Evolutionary conservation across 2,888 invertebrate species (phyloP), one percentile per base, ranked within the genome.

Genomic region (Apodemia duryi): DNA sequence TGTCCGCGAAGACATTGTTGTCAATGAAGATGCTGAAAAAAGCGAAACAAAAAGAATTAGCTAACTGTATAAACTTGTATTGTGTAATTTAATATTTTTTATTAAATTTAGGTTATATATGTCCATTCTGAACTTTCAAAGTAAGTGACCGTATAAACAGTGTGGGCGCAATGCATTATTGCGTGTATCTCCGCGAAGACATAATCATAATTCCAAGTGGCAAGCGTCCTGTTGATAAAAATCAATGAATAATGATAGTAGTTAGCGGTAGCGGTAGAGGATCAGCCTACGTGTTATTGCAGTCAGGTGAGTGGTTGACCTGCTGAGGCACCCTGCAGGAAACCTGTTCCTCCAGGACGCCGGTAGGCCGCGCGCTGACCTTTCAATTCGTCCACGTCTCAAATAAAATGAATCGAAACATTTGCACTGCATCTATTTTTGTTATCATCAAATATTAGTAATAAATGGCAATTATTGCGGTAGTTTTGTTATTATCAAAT

Each of bases 301-400:
- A 82, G 83, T 13, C 13, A 46, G 46, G 46, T 46, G 85, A 83
- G 83, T 83, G 79, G 85, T 81, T 86, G 88, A 88, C 86, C 78
- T 79, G 73, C 78, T 79, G 73, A 75, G 82, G 83, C 83, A 80
- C 82, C 82, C 83, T 78, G 80, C 79, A 13, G n/a, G 49, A 87
- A 88, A 89, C 89, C 88, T 79, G 88, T 88, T 72, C 71, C 69
- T 72, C 71, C 70, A 73, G 77, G 64, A 74, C 76, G 75, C 54
- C 28, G 29, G 54, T 11, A 54, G 54, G 54, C 52, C 52, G 28
- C 52, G 11, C 52, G n/a, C 28, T 54, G 28, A 54, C 52, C 52
- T 54, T 54, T 54, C 7, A 54, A 54, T 54, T 54, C 52, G 29
- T 28, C 29, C 29, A 54, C 52, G 52, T 54, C n/a, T 54, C 11